These are phyloP conservation scores for Arctia plantaginis DNA, from an alignment of 2,888 invertebrate species.

Conservation along the genomic window DNA sequence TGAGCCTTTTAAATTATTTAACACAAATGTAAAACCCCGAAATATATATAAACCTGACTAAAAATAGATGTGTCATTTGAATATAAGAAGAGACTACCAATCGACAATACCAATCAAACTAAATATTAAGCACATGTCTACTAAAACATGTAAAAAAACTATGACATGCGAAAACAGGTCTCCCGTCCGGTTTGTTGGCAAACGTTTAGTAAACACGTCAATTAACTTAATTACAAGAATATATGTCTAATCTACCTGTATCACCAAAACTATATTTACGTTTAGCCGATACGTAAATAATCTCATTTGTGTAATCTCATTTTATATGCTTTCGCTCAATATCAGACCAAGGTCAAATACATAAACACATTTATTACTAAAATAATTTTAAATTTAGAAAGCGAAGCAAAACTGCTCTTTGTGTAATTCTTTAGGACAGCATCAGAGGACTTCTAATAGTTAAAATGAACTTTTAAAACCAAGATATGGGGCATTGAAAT, in stretches of 20 bases:
- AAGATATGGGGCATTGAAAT: too few relatives aligned
- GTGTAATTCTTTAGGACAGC: neutral
- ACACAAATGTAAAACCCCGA: neutral
- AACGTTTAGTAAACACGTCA: conserved; percentile 50
- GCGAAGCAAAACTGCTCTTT: neutral
- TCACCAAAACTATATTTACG: neutral
- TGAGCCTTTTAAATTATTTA: neutral
- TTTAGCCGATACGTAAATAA: conserved; percentile 13
- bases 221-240: conserved; percentile 39
- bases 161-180: conserved; percentile 27
- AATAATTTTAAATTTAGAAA: conserved; percentile 25
- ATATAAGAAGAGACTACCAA: neutral
- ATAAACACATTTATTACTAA: conserved; percentile 26
- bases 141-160: conserved; percentile 8
- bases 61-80: neutral
- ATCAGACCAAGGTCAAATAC: conserved; percentile 29
- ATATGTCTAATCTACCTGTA: conserved; percentile 34
- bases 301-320: conserved; percentile 30
- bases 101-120: neutral
- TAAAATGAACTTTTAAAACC: too few relatives aligned
- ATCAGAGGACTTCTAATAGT: too few relatives aligned
- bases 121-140: conserved; percentile 22
- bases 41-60: neutral
- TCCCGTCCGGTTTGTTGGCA: conserved; percentile 25
- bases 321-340: conserved; percentile 36